A percentile compares a stretch with the other conserved stretches of the same genome.
These are phyloP conservation scores for Lasioglossum vierecki DNA, from an alignment of 2,888 invertebrate species.

Conservation along the genomic window DNA sequence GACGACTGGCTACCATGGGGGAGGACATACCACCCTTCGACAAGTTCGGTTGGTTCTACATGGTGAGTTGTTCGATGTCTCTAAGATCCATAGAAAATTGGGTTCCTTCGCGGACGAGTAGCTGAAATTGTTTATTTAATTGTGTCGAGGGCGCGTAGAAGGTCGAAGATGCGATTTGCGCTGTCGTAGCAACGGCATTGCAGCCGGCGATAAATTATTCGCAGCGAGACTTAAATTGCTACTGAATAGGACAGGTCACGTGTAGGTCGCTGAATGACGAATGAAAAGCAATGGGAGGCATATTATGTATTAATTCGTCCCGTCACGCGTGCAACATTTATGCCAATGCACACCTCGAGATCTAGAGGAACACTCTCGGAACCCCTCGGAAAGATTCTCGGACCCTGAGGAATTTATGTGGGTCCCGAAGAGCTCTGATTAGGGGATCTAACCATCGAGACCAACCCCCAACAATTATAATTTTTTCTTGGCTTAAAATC, in stretches of 20 bases:
- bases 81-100: neutral
- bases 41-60: conserved; percentile 94
- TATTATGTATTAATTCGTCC: conserved; percentile 75
- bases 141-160: conserved; percentile 50
- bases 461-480: no score
- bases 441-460: no score
- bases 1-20: conserved; percentile 85
- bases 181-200: conserved; percentile 44
- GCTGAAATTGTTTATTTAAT: conserved; percentile 56
- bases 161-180: conserved; percentile 55
- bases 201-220: conserved; percentile 62
- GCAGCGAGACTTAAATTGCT: conserved; percentile 72
- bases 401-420: neutral
- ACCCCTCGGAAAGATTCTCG: neutral
- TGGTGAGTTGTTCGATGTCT: conserved; percentile 79
- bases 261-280: conserved; percentile 74
- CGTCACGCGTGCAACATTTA: conserved; percentile 51
- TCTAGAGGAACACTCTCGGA: neutral
- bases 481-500: no score
- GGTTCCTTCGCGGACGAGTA: neutral
- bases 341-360: conserved; percentile 11
- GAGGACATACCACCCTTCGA: conserved; percentile 87
- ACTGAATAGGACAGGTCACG: conserved; percentile 75
- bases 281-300: conserved; percentile 74
- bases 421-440: no score